Evolutionary conservation across 2,888 invertebrate genomes (phyloP).

Genomic region (Nephrotoma appendiculata): DNA sequence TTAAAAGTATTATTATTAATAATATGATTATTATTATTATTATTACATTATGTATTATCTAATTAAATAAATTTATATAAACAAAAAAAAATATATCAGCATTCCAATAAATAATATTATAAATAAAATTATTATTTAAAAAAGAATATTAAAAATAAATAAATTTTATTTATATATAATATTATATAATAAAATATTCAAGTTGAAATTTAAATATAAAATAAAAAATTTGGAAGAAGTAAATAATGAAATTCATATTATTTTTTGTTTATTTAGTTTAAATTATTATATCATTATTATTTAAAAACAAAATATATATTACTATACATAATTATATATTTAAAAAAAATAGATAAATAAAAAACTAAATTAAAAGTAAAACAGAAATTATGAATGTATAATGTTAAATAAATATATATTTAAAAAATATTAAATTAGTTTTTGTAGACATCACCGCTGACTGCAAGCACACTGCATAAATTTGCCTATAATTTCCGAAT

Average conservation of each 20-base stretch:
- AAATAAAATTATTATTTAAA: not conserved
- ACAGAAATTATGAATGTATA: not conserved
- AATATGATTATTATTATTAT: slow-evolving; percentile 1
- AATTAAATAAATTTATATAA: not conserved
- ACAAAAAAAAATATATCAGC: not conserved
- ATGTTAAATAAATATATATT: not conserved
- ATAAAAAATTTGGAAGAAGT: not conserved
- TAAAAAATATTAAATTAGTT: not conserved
- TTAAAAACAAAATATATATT: not conserved
- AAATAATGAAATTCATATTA: not conserved
- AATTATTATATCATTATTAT: not conserved
- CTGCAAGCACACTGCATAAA: too few species aligned
- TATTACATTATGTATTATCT: not conserved
- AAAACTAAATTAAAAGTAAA: not conserved
- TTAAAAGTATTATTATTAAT: not conserved
- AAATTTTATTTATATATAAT: not conserved
- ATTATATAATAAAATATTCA: not conserved
- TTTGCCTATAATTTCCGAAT: too few species aligned
- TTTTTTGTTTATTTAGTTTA: not conserved
- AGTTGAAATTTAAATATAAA: not conserved
- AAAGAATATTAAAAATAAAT: not conserved
- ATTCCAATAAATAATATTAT: not conserved
- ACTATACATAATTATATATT: too few species aligned
- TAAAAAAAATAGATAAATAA: not conserved
- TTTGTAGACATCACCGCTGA: too few species aligned